phyloP scores from a whole-genome alignment of 2,113 vertebrate species.

The Serinus canaria region DNA sequence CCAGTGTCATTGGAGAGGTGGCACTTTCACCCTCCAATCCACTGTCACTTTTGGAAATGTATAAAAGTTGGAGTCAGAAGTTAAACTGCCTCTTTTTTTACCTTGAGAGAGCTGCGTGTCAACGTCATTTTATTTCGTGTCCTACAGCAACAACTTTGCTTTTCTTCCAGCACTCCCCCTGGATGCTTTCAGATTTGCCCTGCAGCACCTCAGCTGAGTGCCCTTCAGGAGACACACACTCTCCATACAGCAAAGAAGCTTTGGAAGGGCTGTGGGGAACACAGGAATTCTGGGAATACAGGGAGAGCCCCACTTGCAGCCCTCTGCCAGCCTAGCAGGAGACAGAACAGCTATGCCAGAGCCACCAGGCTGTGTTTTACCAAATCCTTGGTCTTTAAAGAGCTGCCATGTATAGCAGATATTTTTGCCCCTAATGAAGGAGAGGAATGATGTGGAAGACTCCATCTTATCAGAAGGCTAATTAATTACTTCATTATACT shows the following conservation, averaged over 20 bases:
- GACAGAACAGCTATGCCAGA: neutral
- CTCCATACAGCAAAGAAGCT: neutral
- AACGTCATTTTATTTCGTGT: too few relatives aligned
- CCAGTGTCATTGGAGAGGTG: too few relatives aligned
- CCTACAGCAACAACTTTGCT: too few relatives aligned
- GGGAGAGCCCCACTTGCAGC: neutral
- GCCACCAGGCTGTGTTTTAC: neutral
- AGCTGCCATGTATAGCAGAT: neutral
- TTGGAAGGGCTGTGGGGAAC: neutral
- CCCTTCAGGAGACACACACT: fast-evolving
- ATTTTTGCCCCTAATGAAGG: too few relatives aligned
- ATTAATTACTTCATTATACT: too few relatives aligned
- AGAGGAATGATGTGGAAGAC: too few relatives aligned
- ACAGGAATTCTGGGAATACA: neutral
- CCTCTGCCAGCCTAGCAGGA: neutral
- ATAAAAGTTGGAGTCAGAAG: too few relatives aligned
- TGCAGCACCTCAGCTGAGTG: neutral
- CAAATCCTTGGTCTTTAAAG: neutral
- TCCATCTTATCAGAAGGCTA: too few relatives aligned
- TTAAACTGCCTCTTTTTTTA: too few relatives aligned
- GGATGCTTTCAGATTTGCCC: neutral
- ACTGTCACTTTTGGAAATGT: too few relatives aligned
- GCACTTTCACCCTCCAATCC: too few relatives aligned
- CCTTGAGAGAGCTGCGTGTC: too few relatives aligned
- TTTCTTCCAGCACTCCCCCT: neutral